Percentiles rank a stretch among this genome's conserved stretches.
These are phyloP conservation scores for Clinocottus analis DNA, from an alignment of 2,113 vertebrate genomes.

Conservation along the genomic window DNA sequence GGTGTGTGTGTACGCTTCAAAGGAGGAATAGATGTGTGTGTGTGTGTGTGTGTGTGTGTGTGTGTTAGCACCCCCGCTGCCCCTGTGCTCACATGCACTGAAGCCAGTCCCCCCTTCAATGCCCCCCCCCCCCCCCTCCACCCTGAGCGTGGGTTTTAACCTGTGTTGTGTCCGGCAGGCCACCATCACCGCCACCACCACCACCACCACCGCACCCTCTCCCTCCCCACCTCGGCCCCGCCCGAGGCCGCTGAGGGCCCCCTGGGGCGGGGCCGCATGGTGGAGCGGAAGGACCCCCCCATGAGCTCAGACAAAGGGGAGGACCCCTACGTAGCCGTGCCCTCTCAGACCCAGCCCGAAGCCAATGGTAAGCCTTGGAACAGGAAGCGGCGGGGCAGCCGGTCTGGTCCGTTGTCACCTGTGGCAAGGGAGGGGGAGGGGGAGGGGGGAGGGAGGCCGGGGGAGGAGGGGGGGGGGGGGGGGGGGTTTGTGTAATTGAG, in stretches of 20 bases:
- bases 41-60: slow-evolving; percentile 10
- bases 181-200: slow-evolving; percentile 81
- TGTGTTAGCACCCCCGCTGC: slow-evolving; percentile 23
- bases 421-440: slow-evolving; percentile 75
- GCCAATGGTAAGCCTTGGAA: slow-evolving; percentile 99
- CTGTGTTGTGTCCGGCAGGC: slow-evolving; percentile 92
- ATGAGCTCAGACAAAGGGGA: slow-evolving; percentile 93
- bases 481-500: slow-evolving; percentile 70
- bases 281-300: slow-evolving; percentile 91
- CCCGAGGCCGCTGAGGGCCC: slow-evolving; percentile 85
- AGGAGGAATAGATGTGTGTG: slow-evolving; percentile 13
- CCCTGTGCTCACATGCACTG: slow-evolving; percentile 37
- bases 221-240: slow-evolving; percentile 91
- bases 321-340: slow-evolving; percentile 94
- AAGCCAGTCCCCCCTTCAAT: slow-evolving; percentile 38
- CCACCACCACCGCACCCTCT: slow-evolving; percentile 87
- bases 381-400: slow-evolving; percentile 72
- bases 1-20: slow-evolving; percentile 5
- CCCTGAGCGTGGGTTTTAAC: slow-evolving; percentile 66
- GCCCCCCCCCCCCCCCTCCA: no score
- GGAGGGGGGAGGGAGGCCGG: slow-evolving; percentile 9
- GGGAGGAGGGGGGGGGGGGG: slow-evolving; percentile 18
- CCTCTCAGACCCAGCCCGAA: slow-evolving; percentile 96
- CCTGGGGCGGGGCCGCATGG: slow-evolving; percentile 91
- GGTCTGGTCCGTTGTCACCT: slow-evolving; percentile 78